These are phyloP conservation scores for Perizoma affinitatum DNA, from an alignment of 2,888 invertebrate genomes.

Conservation along the genomic window DNA sequence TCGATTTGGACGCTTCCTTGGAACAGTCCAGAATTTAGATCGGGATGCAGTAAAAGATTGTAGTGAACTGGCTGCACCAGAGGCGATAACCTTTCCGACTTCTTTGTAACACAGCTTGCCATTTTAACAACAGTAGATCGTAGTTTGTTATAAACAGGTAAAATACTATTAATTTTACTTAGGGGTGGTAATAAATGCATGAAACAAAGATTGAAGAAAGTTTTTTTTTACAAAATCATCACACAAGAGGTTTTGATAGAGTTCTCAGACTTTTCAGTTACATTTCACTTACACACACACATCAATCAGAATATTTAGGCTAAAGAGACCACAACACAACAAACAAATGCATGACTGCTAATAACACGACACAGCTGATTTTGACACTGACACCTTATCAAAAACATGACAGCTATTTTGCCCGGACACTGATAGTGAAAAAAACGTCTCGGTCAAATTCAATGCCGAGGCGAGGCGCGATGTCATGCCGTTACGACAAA, in stretches of 20 bases:
- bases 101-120: constrained; percentile 16
- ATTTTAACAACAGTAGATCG: constrained; percentile 12
- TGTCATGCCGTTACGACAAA: too few species aligned
- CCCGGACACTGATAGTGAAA: too few species aligned
- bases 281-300: neutral
- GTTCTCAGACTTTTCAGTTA: too few species aligned
- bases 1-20: constrained; percentile 65
- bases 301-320: neutral
- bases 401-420: too few species aligned
- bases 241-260: too few species aligned
- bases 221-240: neutral
- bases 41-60: constrained; percentile 60
- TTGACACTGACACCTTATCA: constrained; percentile 4
- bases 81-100: constrained; percentile 61
- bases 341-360: too few species aligned
- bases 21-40: constrained; percentile 60
- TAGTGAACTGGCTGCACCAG: constrained; percentile 67
- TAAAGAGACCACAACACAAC: too few species aligned
- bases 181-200: constrained; percentile 13
- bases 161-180: constrained; percentile 17
- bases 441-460: too few species aligned
- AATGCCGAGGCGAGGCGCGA: too few species aligned
- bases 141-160: constrained; percentile 2
- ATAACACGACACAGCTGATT: constrained; percentile 6
- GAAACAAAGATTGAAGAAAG: neutral